Percentiles rank a stretch among this genome's conserved stretches.
phyloP scores from a whole-genome alignment of 30 jellyfish, hydroid and myxozoan genomes.

The Nemopilema nomurai region DNA sequence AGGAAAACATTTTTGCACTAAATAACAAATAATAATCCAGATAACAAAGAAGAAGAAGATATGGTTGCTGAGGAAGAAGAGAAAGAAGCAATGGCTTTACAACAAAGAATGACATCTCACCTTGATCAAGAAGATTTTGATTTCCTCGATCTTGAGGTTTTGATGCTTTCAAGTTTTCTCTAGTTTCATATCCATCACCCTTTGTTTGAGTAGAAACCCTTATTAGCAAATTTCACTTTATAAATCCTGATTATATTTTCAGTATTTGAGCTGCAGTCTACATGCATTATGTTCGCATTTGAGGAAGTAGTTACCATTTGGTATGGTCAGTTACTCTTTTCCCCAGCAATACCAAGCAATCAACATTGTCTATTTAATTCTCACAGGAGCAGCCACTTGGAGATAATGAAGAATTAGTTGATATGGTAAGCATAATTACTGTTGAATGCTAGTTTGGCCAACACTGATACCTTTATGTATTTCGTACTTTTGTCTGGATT shows the following conservation, averaged over 20 bases:
- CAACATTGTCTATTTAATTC: not conserved
- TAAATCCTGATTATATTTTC: not conserved
- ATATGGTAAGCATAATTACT: not conserved
- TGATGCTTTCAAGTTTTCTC: not conserved
- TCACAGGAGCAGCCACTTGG: not conserved
- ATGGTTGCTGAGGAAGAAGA: slow-evolving; percentile 96
- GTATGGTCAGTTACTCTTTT: no score
- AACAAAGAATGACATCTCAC: slow-evolving; percentile 80
- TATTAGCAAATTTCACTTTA: not conserved
- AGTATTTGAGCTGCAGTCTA: no score
- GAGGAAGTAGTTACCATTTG: no score
- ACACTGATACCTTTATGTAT: no score
- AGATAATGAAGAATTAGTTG: not conserved
- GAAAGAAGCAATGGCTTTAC: slow-evolving; percentile 86
- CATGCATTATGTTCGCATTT: no score
- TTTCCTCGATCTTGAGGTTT: slow-evolving; percentile 44
- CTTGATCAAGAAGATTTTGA: slow-evolving; percentile 88
- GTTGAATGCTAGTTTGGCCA: no score
- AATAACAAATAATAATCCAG: slow-evolving; percentile 9
- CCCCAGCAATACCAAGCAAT: no score
- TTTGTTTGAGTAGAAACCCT: not conserved
- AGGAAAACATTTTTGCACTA: no score
- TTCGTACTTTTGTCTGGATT: no score
- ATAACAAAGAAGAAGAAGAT: slow-evolving; percentile 94
- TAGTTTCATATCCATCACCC: no score